A percentile compares a stretch with the other conserved stretches of the same genome.
Evolutionary conservation across 2,888 invertebrate genomes (phyloP).

Genomic region (Drosophila borborema): DNA sequence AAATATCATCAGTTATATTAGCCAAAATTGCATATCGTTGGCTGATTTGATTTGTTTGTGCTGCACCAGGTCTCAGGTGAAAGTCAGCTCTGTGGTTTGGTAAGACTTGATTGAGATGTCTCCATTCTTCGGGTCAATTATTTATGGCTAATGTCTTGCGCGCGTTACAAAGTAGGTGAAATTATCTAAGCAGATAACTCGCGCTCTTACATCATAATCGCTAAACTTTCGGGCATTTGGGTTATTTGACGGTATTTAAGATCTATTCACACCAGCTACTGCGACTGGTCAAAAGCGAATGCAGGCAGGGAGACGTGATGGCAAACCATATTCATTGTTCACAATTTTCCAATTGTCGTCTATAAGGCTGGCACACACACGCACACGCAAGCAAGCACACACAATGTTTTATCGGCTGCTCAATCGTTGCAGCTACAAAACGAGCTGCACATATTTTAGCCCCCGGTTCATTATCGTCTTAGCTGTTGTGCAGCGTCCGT

Average conservation of each 20-base stretch:
- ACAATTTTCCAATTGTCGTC: constrained; percentile 75
- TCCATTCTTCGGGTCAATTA: constrained; percentile 62
- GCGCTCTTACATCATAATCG: constrained; percentile 60
- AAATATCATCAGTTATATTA: constrained; percentile 25
- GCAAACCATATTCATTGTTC: constrained; percentile 69
- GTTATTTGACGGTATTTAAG: constrained; percentile 12
- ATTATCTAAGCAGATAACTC: constrained; percentile 23
- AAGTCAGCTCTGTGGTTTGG: constrained; percentile 49
- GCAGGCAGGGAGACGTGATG: constrained; percentile 10
- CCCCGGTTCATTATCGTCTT: constrained; percentile 59
- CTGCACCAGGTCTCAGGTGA: constrained; percentile 42
- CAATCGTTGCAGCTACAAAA: constrained; percentile 64
- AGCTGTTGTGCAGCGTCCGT: constrained; percentile 18
- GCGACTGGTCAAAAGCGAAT: constrained; percentile 32
- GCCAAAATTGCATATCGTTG: constrained; percentile 44
- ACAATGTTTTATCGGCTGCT: constrained; percentile 52
- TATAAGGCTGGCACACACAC: constrained; percentile 52
- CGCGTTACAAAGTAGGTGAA: constrained; percentile 28
- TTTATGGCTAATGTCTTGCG: constrained; percentile 27
- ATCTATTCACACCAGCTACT: constrained; percentile 54
- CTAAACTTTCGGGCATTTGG: constrained; percentile 22
- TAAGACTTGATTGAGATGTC: constrained; percentile 46
- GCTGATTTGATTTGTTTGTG: constrained; percentile 53
- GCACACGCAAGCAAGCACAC: constrained; percentile 15
- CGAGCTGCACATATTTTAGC: constrained; percentile 58